A percentile compares a stretch with the other conserved stretches of the same genome.
phyloP scores from a whole-genome alignment of 2,797 vertebrate genomes.

The Callimico goeldii region DNA sequence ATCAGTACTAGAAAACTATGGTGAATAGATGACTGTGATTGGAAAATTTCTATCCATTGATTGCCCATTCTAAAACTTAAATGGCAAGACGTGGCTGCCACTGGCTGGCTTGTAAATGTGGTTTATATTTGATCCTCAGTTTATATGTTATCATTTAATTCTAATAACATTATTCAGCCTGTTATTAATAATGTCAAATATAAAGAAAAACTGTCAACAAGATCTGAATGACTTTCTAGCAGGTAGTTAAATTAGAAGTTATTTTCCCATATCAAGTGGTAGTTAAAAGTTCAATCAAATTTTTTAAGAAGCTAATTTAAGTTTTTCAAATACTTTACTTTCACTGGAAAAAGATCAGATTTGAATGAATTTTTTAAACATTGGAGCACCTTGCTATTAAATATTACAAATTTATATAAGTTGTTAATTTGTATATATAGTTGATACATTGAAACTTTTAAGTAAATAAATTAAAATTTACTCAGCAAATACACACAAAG shows the following conservation, averaged over 20 bases:
- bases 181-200: slow-evolving; percentile 29
- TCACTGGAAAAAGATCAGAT: background rate
- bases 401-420: background rate
- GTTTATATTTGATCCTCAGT: background rate
- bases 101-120: background rate
- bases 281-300: background rate
- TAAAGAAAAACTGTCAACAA: background rate
- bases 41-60: background rate
- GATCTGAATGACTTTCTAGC: background rate
- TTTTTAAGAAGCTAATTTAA: background rate
- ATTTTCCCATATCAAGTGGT: background rate
- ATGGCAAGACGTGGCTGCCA: background rate
- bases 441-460: background rate
- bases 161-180: background rate
- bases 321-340: background rate
- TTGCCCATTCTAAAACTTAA: background rate
- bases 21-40: background rate
- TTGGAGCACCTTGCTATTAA: background rate
- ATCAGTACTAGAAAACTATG: background rate
- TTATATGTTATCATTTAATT: slow-evolving; percentile 13
- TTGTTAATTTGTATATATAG: background rate
- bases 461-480: background rate
- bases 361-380: background rate
- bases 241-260: background rate
- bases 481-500: background rate